Evolutionary conservation across 2,888 invertebrate genomes (phyloP), one percentile per base, ranked within the genome.

Genomic region (Papilio protenor): DNA sequence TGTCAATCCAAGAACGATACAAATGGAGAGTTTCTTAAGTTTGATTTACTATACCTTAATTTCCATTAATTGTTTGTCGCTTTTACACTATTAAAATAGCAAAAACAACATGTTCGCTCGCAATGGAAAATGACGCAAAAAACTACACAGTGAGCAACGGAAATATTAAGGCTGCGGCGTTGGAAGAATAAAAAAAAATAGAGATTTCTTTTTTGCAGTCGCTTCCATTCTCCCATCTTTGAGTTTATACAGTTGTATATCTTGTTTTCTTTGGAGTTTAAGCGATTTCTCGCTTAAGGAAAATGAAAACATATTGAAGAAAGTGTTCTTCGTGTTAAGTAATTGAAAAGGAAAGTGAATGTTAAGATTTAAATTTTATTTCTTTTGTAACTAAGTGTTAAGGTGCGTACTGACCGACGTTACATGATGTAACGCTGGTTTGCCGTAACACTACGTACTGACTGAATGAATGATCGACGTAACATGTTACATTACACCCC

Each of bases 151-250:
- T 69, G 75, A 75, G 55, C 69, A 57, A 75, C 66, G 69, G 69
- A 75, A 75, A 75, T 75, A 66, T 69, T 66, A 64, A 64, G 49
- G 52, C 75, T 49, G 75, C 52, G 64, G 75, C 52, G 75, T 64
- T 27, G 52, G 52, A 40, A 33, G 12, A 75, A 75, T 40, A 75
- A 75, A 75, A 75, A 75, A 66, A 75, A 75, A 74, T 33, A 75
- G 18, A 69, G 75, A 75, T 69, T 75, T 55, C 55, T 75, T 66
- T 52, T 75, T 69, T 75, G 23, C 23, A 55, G 55, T 27, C 69
- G 40, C 23, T 75, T 75, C 75, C 75, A 69, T 69, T 55, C 16
- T 75, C 49, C 69, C 66, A 66, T 69, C 74, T 66, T 66, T 52
- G 14, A 69, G 69, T 66, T 69, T 69, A 75, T 75, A 40, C 55